phyloP scores from a whole-genome alignment of 2,113 vertebrate species.

The Bagarius yarrelli region DNA sequence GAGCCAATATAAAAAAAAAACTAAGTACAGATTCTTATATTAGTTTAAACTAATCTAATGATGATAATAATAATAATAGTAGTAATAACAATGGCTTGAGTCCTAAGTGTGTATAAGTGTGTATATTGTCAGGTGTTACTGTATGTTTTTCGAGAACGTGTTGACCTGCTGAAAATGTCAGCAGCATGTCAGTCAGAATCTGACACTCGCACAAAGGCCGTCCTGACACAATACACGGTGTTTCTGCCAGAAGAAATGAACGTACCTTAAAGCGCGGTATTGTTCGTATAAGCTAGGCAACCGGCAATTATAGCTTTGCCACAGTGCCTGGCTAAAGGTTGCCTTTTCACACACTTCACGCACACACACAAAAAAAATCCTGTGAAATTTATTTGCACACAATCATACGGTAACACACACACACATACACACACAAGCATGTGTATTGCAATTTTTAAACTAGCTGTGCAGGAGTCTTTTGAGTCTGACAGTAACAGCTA shows the following conservation, averaged over 20 bases:
- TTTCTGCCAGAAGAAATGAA: constrained; percentile 14
- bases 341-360: constrained; percentile 24
- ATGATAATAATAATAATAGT: neutral
- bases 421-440: constrained; percentile 6
- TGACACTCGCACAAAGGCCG: constrained; percentile 10
- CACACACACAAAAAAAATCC: neutral
- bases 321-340: neutral
- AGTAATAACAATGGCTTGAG: neutral
- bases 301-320: constrained; percentile 2
- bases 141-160: neutral
- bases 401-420: constrained; percentile 14
- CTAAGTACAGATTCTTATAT: too few relatives aligned
- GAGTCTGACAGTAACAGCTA: constrained; percentile 33
- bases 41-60: neutral
- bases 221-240: constrained; percentile 4
- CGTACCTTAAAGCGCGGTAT: neutral
- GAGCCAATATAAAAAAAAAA: too few relatives aligned
- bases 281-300: constrained; percentile 12
- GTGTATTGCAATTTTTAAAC: constrained; percentile 10
- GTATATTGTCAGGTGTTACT: neutral
- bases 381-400: constrained; percentile 5
- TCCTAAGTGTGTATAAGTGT: too few relatives aligned
- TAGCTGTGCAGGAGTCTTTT: constrained; percentile 24
- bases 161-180: neutral
- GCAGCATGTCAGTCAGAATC: neutral